Evolutionary conservation across 2,888 invertebrate genomes (phyloP), one percentile per base, ranked within the genome.

Genomic region (Disparrhopalites patrizii): DNA sequence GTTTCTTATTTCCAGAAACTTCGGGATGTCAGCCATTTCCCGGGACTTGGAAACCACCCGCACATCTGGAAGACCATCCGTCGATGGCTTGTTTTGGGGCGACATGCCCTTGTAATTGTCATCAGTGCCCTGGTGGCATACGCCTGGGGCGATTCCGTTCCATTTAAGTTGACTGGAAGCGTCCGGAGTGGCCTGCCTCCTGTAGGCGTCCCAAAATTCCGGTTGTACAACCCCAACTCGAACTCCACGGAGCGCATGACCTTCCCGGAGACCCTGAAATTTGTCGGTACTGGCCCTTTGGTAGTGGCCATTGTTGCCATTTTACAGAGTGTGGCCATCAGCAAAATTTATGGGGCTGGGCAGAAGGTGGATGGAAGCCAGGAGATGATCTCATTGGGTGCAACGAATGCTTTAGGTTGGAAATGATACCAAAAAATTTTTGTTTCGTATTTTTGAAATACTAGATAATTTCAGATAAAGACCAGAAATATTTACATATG

Each of bases 301-400:
- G 82, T 96, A 60, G 87, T 96, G 7, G 94, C 96, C 1, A 84
- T 96, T 36, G 89, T 96, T 71, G 93, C 91, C 0, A 90, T 96
- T 0, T 81, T 96, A 54, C 95, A 96, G 70, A 93, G 93, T 77
- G 93, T 96, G 0, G 96, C 96, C 8, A 96, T 96, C 71, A 94
- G 93, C 5, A 96, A 95, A 80, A 93, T 94, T 31, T 96, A 96
- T 78, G 89, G 95, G 8, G 81, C 81, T 69, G 88, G 87, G 61
- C 83, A 83, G 28, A 82, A 84, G 2, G 84, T 95, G 67, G 90
- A 92, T 79, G 91, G 93, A 1, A 89, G 90, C 8, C 95, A 95
- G 81, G 95, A 96, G 83, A 91, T 95, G 87, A 78, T 93, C 71
- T 89, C 93, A 0, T 83, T 94, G 62, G 91, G 91, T 10, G 77